Percentiles rank a stretch among this genome's conserved stretches.
Evolutionary conservation across 2,797 vertebrate species (phyloP).

Genomic region (Hippoglossus hippoglossus): DNA sequence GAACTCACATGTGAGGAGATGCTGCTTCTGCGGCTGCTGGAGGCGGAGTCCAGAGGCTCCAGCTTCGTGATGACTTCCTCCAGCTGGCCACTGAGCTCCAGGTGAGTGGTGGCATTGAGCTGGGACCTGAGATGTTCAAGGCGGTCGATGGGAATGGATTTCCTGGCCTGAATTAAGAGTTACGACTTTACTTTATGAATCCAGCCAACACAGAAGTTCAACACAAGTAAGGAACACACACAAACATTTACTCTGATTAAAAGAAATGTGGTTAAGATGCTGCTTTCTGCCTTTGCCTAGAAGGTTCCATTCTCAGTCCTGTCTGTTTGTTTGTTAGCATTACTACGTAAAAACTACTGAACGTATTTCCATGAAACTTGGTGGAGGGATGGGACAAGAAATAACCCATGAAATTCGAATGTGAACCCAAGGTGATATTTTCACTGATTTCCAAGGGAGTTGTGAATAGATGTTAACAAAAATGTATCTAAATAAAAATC

Average conservation of each 20-base stretch:
- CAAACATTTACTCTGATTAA: background rate
- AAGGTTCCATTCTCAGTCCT: no score
- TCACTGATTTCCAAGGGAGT: no score
- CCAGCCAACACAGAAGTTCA: background rate
- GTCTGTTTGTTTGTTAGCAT: no score
- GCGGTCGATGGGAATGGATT: constrained; percentile 91
- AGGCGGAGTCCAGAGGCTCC: constrained; percentile 94
- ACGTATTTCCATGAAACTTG: no score
- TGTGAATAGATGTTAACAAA: no score
- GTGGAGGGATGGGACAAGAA: no score
- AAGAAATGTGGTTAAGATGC: background rate
- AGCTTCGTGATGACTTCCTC: constrained; percentile 91
- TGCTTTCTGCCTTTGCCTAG: no score
- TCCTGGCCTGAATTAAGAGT: constrained; percentile 86
- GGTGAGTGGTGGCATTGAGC: constrained; percentile 83
- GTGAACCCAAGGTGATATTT: no score
- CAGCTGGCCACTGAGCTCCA: constrained; percentile 87
- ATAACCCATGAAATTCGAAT: no score
- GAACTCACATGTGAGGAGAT: constrained; percentile 94
- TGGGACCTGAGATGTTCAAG: constrained; percentile 93
- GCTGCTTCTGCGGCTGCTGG: constrained; percentile 96
- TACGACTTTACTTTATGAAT: background rate
- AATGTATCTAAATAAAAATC: no score
- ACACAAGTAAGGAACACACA: background rate
- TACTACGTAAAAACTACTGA: no score